A percentile compares a stretch with the other conserved stretches of the same genome.
Evolutionary conservation across 2,888 invertebrate species (phyloP).

Genomic region (Erynnis tages): DNA sequence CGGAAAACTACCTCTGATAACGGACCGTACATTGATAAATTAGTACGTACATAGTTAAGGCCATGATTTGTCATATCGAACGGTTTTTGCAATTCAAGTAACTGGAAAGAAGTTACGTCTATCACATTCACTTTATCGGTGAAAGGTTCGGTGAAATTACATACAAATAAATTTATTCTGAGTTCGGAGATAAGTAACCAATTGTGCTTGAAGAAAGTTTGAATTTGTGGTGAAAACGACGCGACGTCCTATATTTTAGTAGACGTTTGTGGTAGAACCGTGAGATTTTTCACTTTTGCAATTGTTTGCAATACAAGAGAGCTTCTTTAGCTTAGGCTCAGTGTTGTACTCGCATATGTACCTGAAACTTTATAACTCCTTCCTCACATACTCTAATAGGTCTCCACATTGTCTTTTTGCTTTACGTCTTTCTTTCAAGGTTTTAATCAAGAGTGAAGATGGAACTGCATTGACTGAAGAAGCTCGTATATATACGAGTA

Average conservation of each 20-base stretch:
- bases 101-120: conserved; percentile 12
- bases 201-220: conserved; percentile 33
- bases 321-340: conserved; percentile 3
- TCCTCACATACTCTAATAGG: neutral
- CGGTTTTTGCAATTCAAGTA: neutral
- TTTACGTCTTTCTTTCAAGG: neutral
- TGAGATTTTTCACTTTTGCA: conserved; percentile 19
- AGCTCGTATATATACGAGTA: neutral
- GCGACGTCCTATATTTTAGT: conserved; percentile 9
- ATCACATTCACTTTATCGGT: conserved; percentile 57
- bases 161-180: conserved; percentile 39
- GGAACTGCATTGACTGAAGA: neutral
- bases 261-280: conserved; percentile 5
- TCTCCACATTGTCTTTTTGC: neutral
- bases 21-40: conserved; percentile 10
- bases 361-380: neutral
- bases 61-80: neutral
- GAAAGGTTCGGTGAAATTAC: conserved; percentile 57
- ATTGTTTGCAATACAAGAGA: conserved; percentile 6
- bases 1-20: neutral
- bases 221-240: conserved; percentile 18
- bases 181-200: conserved; percentile 45
- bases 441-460: neutral
- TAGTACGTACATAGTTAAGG: neutral
- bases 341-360: neutral